Evolutionary conservation across 2,888 invertebrate species (phyloP).

Genomic region (Nephrotoma appendiculata): DNA sequence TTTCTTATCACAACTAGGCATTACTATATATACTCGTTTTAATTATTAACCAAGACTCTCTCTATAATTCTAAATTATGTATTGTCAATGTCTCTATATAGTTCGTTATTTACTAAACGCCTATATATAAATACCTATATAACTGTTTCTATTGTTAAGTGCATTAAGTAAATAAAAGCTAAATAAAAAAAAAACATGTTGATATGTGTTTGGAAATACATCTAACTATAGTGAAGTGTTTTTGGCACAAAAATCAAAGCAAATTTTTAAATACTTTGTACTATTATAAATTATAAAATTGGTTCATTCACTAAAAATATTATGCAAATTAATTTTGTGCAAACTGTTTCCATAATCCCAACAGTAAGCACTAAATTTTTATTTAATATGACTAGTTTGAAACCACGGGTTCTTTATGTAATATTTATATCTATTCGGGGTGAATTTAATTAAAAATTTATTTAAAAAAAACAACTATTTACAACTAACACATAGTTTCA

Average conservation of each 20-base stretch:
- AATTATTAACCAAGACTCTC: neutral
- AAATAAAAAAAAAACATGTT: neutral
- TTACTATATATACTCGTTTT: neutral
- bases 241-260: neutral
- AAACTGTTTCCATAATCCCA: neutral
- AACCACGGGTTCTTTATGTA: neutral
- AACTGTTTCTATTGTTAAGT: neutral
- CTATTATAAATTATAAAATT: neutral
- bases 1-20: neutral
- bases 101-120: neutral
- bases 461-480: neutral
- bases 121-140: neutral
- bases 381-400: neutral
- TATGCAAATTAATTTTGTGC: neutral
- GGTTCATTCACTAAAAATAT: neutral
- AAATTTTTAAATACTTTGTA: neutral
- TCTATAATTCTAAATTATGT: neutral
- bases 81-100: neutral
- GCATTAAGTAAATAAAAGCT: neutral
- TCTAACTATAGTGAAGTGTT: neutral
- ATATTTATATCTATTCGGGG: neutral
- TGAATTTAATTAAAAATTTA: neutral
- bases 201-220: neutral
- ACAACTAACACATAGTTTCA: conserved; percentile 33
- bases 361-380: neutral